These are phyloP conservation scores for Phorcus lineatus DNA, from an alignment of 2,888 invertebrate genomes.

Conservation along the genomic window DNA sequence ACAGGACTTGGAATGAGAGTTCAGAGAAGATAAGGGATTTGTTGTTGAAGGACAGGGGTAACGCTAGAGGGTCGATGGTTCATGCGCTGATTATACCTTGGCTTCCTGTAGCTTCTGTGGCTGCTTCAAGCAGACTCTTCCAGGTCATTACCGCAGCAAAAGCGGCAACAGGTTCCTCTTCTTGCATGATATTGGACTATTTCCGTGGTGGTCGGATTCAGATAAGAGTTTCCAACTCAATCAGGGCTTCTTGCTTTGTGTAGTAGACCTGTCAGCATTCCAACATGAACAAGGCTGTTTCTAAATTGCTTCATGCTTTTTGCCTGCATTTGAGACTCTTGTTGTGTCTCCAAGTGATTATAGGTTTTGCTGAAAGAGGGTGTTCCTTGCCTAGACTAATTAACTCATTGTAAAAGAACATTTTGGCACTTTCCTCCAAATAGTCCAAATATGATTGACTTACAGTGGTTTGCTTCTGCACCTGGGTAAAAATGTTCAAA, in stretches of 20 bases:
- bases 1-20: neutral
- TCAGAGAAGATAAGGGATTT: constrained; percentile 12
- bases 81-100: neutral
- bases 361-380: no score
- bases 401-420: no score
- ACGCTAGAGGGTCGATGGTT: neutral
- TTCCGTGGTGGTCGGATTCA: neutral
- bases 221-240: neutral
- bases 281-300: no score
- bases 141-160: neutral
- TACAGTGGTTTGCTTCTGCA: no score
- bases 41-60: neutral
- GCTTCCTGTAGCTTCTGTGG: neutral
- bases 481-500: no score
- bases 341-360: no score
- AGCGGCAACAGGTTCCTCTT: neutral
- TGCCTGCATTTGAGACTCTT: no score
- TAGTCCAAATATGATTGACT: no score
- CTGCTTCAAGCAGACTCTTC: neutral
- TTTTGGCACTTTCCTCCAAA: no score
- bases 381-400: no score
- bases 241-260: neutral
- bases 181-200: neutral
- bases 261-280: no score
- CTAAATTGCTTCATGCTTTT: no score